These are phyloP conservation scores for Cyrtorhinus lividipennis DNA, from an alignment of 1,140 invertebrate species.

Conservation along the genomic window DNA sequence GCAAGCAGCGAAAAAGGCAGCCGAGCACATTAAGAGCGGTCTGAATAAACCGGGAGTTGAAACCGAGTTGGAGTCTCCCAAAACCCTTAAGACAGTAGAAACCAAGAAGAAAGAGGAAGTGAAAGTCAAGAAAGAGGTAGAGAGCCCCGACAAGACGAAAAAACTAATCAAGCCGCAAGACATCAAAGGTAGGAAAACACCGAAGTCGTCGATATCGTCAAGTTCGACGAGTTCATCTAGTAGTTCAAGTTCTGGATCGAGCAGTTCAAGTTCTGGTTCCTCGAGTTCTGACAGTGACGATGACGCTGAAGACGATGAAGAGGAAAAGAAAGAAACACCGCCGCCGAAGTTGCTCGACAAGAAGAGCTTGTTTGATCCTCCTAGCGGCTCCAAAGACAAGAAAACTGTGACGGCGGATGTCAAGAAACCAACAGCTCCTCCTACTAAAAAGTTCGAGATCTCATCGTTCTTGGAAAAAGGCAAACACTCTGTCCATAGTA, in stretches of 20 bases:
- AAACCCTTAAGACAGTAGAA: constrained; percentile 18
- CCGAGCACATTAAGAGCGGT: constrained; percentile 69
- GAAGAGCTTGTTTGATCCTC: constrained; percentile 22
- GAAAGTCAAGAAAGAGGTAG: constrained; percentile 15
- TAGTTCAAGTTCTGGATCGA: constrained; percentile 31
- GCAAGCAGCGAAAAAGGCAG: constrained; percentile 80
- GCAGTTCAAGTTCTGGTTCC: constrained; percentile 33
- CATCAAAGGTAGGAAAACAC: constrained; percentile 18
- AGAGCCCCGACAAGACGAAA: constrained; percentile 18
- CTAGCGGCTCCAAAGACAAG: constrained; percentile 15
- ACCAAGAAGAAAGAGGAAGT: constrained; percentile 24
- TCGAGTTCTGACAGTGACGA: constrained; percentile 37
- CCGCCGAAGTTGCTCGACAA: constrained; percentile 28
- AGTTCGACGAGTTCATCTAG: constrained; percentile 27
- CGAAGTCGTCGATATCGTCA: constrained; percentile 29
- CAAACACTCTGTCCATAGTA: constrained; percentile 28
- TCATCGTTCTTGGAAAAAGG: constrained; percentile 46
- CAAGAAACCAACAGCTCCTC: background rate
- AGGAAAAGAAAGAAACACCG: constrained; percentile 30
- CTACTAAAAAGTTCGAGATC: constrained; percentile 27
- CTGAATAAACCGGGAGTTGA: constrained; percentile 32
- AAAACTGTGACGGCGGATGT: constrained; percentile 3
- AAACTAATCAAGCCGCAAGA: constrained; percentile 21
- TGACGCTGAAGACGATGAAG: constrained; percentile 36
- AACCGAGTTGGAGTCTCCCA: constrained; percentile 26